These are phyloP conservation scores for Epinephelus malabaricus DNA, from an alignment of 2,797 vertebrate genomes.

Conservation along the genomic window DNA sequence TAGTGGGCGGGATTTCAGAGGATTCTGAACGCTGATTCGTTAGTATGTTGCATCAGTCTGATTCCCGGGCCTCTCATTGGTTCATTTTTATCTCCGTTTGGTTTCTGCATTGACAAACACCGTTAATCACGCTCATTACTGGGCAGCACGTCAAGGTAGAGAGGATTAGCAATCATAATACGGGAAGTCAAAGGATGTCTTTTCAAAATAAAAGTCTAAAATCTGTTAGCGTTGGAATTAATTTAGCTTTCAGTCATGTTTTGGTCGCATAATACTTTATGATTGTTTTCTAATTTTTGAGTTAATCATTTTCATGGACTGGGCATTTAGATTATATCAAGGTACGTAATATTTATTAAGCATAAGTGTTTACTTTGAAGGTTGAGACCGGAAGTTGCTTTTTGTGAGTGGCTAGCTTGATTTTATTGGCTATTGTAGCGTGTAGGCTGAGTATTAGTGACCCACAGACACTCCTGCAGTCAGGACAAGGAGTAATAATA, in stretches of 20 bases:
- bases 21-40: slow-evolving; percentile 53
- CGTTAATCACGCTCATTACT: slow-evolving; percentile 61
- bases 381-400: not conserved
- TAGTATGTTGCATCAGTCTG: not conserved
- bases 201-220: not conserved
- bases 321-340: fast-evolving
- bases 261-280: not conserved
- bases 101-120: slow-evolving; percentile 29
- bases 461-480: slow-evolving; percentile 14
- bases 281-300: not conserved
- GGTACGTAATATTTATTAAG: not conserved
- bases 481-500: slow-evolving; percentile 29
- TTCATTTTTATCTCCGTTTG: not conserved
- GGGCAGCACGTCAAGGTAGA: slow-evolving; percentile 9
- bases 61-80: slow-evolving; percentile 62
- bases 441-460: slow-evolving; percentile 60
- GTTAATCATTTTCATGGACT: not conserved
- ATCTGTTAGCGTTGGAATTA: not conserved
- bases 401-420: not conserved
- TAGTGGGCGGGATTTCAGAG: slow-evolving; percentile 48
- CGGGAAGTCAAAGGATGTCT: not conserved
- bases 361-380: slow-evolving; percentile 44
- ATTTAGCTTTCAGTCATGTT: no score
- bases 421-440: slow-evolving; percentile 9
- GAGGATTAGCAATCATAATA: fast-evolving